Percentiles rank a stretch among this genome's conserved stretches.
Conservation (phyloP, 2,888 invertebrate species). For the Drosophila anomalipes region DNA sequence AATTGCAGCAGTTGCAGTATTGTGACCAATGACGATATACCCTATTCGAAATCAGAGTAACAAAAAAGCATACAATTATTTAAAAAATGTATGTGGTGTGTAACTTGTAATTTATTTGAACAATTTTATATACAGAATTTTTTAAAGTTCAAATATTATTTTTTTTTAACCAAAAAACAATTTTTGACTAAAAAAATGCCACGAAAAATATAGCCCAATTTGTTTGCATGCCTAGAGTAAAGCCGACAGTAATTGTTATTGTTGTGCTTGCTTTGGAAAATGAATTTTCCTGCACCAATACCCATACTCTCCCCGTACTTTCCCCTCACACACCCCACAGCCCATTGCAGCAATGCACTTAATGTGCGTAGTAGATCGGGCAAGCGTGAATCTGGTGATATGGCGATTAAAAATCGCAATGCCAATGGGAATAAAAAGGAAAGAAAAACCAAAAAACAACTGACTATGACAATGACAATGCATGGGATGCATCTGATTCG, state of each 20-base stretch:
- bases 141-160: background rate
- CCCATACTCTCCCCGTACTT: background rate
- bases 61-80: background rate
- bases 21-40: slow-evolving; percentile 12
- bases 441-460: slow-evolving; percentile 5
- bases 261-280: slow-evolving; percentile 67
- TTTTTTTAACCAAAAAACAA: background rate
- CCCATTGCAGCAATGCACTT: slow-evolving; percentile 50
- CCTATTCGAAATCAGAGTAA: slow-evolving; percentile 5
- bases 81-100: background rate
- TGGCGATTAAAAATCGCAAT: slow-evolving; percentile 77
- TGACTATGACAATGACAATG: slow-evolving; percentile 55
- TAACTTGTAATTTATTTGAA: background rate
- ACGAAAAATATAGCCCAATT: background rate
- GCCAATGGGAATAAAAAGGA: slow-evolving; percentile 32
- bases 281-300: slow-evolving; percentile 47
- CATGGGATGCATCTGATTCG: slow-evolving; percentile 35
- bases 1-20: slow-evolving; percentile 21
- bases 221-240: slow-evolving; percentile 15
- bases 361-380: slow-evolving; percentile 79
- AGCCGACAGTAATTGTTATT: slow-evolving; percentile 70
- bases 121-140: background rate
- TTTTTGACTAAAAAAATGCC: background rate
- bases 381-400: slow-evolving; percentile 78
- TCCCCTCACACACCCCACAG: background rate